Percentiles rank a stretch among this genome's conserved stretches.
phyloP scores from a whole-genome alignment of 92 coral and sea anemone species.

The Micromussa lordhowensis region DNA sequence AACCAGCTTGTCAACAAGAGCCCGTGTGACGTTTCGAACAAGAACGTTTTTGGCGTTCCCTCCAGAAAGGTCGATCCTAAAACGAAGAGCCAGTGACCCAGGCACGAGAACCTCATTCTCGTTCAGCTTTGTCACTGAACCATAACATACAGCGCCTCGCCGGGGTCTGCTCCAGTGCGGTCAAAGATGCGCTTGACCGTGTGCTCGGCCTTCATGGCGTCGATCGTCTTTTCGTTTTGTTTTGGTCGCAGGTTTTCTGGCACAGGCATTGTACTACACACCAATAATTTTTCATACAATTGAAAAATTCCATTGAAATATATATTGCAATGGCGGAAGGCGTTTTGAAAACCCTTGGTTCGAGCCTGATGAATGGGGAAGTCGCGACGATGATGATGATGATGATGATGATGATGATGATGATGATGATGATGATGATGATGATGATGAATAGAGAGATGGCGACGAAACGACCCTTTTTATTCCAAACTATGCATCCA shows the following conservation, averaged over 20 bases:
- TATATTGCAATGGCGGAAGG: background rate
- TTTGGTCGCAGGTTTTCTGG: constrained; percentile 15
- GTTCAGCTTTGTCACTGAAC: constrained; percentile 30
- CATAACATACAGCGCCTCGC: constrained; percentile 30
- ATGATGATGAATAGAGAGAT: no score
- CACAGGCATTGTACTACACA: background rate
- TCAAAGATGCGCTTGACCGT: constrained; percentile 27
- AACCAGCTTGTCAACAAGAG: background rate
- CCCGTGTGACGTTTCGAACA: constrained; percentile 9
- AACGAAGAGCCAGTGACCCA: constrained; percentile 2
- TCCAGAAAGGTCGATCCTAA: background rate
- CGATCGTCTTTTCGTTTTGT: background rate
- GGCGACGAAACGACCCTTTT: background rate
- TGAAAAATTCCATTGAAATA: background rate
- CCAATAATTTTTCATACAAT: background rate
- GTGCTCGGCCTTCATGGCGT: constrained; percentile 43
- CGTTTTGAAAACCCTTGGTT: no score
- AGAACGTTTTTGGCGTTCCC: background rate
- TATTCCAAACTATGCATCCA: no score
- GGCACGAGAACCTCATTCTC: constrained; percentile 33
- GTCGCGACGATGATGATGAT: no score
- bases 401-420: background rate
- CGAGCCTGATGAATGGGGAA: no score
- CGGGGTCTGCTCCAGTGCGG: constrained; percentile 16
- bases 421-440: background rate